These are phyloP conservation scores for Caenorhabditis inopinata DNA, from an alignment of 1,140 invertebrate species.

Conservation along the genomic window DNA sequence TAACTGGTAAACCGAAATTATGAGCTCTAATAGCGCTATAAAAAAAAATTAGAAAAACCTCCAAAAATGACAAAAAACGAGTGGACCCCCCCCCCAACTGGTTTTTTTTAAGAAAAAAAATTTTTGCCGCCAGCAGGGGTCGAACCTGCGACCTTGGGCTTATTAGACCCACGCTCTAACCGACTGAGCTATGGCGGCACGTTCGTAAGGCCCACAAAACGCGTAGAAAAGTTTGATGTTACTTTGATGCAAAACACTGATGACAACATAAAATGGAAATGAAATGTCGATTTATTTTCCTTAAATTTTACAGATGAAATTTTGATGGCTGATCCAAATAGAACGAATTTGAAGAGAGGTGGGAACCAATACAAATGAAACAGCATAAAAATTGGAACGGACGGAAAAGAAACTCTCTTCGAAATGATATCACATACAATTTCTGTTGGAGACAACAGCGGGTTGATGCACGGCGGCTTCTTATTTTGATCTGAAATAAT, in stretches of 20 bases:
- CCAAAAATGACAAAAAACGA: no score
- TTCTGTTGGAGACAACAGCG: neutral
- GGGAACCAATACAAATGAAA: neutral
- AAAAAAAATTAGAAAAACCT: no score
- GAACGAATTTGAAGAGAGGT: neutral
- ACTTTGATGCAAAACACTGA: no score
- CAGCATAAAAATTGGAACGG: neutral
- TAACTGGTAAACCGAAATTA: no score
- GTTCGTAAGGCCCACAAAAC: no score
- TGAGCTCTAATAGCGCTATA: no score
- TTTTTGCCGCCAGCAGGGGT: slow-evolving; percentile 65
- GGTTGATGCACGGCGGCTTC: neutral
- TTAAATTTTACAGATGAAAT: no score
- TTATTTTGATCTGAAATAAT: neutral
- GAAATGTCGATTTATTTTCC: no score
- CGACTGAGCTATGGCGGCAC: slow-evolving; percentile 66
- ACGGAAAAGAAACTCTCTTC: neutral
- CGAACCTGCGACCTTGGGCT: slow-evolving; percentile 67
- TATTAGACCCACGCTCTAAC: slow-evolving; percentile 67
- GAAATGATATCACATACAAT: slow-evolving; percentile 18
- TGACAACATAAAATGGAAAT: no score
- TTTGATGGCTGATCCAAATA: neutral
- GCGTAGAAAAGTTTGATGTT: no score
- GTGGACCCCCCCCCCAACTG: no score
- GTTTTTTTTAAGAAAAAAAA: no score